Conservation (phyloP, 2,888 invertebrate genomes). For the Scaptomyza reducta region DNA sequence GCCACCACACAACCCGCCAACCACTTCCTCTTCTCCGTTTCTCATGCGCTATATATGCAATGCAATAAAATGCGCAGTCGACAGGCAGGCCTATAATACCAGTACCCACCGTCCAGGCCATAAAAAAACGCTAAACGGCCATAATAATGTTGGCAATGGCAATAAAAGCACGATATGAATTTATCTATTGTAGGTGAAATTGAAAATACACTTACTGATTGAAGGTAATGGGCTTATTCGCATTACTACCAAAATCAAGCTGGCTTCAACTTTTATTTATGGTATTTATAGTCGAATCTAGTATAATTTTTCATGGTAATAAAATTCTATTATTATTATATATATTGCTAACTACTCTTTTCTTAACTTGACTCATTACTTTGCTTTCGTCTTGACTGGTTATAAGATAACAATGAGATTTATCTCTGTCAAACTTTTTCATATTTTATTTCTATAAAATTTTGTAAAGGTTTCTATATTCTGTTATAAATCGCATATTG, state of each 20-base stretch:
- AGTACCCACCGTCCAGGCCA: slow-evolving; percentile 50
- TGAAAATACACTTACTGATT: slow-evolving; percentile 31
- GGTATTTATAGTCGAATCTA: background rate
- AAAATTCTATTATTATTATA: background rate
- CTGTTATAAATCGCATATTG: too few relatives aligned
- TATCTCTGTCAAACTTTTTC: background rate
- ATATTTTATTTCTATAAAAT: too few relatives aligned
- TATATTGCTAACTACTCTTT: background rate
- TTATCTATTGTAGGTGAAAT: slow-evolving; percentile 35
- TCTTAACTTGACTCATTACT: background rate
- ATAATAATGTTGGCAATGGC: slow-evolving; percentile 70
- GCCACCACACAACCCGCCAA: background rate
- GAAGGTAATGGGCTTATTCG: background rate
- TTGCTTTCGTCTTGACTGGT: background rate
- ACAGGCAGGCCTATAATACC: slow-evolving; percentile 52
- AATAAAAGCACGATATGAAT: slow-evolving; percentile 58
- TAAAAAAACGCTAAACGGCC: slow-evolving; percentile 79
- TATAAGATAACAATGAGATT: background rate
- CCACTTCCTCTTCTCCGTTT: background rate
- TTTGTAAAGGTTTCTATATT: too few relatives aligned
- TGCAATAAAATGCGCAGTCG: slow-evolving; percentile 71
- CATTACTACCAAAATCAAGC: background rate
- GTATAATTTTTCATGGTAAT: background rate
- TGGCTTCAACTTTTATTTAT: background rate
- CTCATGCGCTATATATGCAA: slow-evolving; percentile 33